Conservation (phyloP, 2,113 vertebrate species). For the Daphoenositta chrysoptera region DNA sequence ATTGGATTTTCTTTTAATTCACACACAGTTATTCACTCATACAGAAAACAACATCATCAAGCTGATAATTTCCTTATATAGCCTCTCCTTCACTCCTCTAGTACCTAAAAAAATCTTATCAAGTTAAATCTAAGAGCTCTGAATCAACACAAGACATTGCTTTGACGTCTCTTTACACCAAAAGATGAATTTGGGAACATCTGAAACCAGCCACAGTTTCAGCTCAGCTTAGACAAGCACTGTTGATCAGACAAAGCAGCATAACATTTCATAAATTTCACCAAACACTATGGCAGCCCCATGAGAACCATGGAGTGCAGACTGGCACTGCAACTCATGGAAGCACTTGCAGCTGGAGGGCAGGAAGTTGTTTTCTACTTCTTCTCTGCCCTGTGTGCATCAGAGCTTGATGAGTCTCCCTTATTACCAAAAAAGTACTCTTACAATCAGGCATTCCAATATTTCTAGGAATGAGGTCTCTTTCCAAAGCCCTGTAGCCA, state of each 20-base stretch:
- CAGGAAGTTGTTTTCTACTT: background rate
- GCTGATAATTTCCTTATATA: background rate
- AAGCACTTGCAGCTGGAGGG: background rate
- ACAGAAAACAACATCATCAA: background rate
- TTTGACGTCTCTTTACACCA: background rate
- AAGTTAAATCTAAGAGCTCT: background rate
- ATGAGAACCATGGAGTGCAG: accelerated
- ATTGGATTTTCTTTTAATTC: background rate
- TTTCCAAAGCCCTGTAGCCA: background rate
- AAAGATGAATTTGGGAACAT: background rate
- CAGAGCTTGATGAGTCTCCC: background rate
- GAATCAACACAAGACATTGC: background rate
- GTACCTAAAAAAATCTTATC: background rate
- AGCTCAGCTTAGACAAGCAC: background rate
- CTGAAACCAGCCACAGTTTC: background rate
- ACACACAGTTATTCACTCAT: background rate
- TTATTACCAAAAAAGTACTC: background rate
- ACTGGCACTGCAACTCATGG: background rate
- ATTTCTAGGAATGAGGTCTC: background rate
- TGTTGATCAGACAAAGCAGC: background rate
- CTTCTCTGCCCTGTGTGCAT: background rate
- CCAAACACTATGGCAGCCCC: background rate
- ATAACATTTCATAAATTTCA: background rate
- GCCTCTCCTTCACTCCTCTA: background rate
- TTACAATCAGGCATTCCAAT: background rate